phyloP scores from a whole-genome alignment of 2,113 vertebrate genomes.

The Opisthocomus hoazin region DNA sequence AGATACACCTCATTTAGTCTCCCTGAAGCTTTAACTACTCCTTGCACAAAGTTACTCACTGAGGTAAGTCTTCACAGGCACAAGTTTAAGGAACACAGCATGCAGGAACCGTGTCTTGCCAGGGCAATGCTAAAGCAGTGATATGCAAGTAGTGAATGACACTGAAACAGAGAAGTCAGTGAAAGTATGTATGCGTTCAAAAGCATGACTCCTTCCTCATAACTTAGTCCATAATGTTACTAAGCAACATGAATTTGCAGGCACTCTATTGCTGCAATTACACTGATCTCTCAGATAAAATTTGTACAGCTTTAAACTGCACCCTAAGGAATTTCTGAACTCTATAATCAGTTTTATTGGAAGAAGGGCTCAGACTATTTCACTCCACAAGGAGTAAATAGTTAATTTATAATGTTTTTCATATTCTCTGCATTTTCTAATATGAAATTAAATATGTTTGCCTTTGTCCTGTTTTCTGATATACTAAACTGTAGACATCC shows the following conservation, averaged over 20 bases:
- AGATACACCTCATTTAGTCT: not conserved
- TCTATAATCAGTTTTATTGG: slow-evolving; percentile 18
- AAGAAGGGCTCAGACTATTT: not conserved
- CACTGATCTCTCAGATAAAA: not conserved
- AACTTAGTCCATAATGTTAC: not conserved
- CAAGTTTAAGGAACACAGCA: not conserved
- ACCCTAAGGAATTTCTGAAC: slow-evolving; percentile 6
- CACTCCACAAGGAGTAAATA: not conserved
- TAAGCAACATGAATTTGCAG: not conserved
- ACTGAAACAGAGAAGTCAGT: not conserved
- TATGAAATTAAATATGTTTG: not conserved
- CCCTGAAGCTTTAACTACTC: not conserved
- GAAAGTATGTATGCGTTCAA: not conserved
- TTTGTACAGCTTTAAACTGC: not conserved
- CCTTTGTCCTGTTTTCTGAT: not conserved
- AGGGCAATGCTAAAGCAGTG: not conserved
- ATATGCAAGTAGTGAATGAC: not conserved
- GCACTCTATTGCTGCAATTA: not conserved
- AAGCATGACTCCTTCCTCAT: not conserved
- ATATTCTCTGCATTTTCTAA: not conserved
- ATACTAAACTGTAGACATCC: not conserved
- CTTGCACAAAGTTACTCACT: not conserved
- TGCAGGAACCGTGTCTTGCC: not conserved
- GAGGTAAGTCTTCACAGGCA: not conserved
- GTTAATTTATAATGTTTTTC: not conserved